Base-by-base conservation (phyloP, 2,797 vertebrate species). In the Rhynchotus rufescens region DNA sequence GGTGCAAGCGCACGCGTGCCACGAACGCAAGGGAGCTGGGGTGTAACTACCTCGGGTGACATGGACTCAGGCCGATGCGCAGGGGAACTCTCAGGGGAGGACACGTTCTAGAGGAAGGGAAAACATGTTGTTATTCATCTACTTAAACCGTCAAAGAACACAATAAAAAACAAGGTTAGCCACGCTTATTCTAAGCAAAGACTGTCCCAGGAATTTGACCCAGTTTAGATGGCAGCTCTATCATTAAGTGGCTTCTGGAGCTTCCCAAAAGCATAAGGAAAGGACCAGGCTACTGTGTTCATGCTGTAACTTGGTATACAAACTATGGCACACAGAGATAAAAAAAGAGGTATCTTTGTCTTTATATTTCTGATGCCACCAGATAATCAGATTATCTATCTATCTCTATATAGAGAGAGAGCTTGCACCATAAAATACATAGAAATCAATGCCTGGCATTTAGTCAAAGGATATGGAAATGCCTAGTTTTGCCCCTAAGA, bases 51-150 rank as follows among this genome's bases (percentile, higher is more conserved):
- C 98, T 99, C 98, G 36, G 99, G 99, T 97, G 99, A 99, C 97
- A 99, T 97, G 96, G 99, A 99, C 97, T 99, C 98, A 5, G 99
- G 98, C 95, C 98, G 98, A 97, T 99, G 98, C 40, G 98, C 98
- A 97, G 99, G 99, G 97, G 99, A 99, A 47, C 98, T 98, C 97
- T 99, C 99, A 6, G 99, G 99, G 94, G 99, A 99, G 74, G 99
- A 99, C 95, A 99, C 99, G 98, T 99, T 99, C 99, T 99, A 96
- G 92, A 97, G 96, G 97, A 96, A 93, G 96, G 92, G 98, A 98
- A 98, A 98, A 95, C 95, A 98, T 95, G 95, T 96, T 89, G 95
- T 98, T 98, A 98, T 95, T 97, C 91, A 97, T 94, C 93, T 97
- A 94, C 88, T 97, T 92, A 57, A 94, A 92, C 96, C 96, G 92